These are phyloP conservation scores for Mellilla xanthometata DNA, from an alignment of 2,888 invertebrate genomes.

Conservation along the genomic window DNA sequence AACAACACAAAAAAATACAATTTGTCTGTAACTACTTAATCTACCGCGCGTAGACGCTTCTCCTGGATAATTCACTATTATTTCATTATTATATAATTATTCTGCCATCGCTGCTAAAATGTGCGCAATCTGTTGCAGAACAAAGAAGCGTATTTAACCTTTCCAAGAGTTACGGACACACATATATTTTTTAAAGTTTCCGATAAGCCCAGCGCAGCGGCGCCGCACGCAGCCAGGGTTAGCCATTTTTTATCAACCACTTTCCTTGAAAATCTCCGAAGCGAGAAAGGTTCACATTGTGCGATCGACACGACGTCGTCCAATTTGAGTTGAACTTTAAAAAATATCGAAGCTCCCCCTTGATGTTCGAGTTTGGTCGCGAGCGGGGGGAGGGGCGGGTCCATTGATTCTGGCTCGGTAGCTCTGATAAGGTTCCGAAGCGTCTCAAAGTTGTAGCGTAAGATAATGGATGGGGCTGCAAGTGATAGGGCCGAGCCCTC, in stretches of 20 bases:
- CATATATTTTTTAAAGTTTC: constrained; percentile 12
- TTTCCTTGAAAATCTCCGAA: constrained; percentile 34
- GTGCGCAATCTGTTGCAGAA: background rate
- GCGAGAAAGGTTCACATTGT: constrained; percentile 35
- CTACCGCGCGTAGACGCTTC: no score
- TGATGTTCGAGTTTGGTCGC: constrained; percentile 15
- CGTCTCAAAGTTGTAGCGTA: constrained; percentile 49
- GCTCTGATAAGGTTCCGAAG: constrained; percentile 47
- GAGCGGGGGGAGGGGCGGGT: constrained; percentile 26
- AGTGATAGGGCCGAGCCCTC: constrained; percentile 39
- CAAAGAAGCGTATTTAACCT: background rate
- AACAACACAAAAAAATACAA: constrained; percentile 2
- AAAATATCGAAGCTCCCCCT: constrained; percentile 19
- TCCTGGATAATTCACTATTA: no score
- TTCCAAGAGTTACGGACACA: background rate
- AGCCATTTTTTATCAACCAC: constrained; percentile 35
- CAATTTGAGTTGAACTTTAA: constrained; percentile 35
- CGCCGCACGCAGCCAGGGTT: constrained; percentile 23
- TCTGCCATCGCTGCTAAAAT: no score
- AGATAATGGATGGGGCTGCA: constrained; percentile 50
- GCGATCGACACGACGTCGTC: constrained; percentile 35
- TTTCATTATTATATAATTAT: no score
- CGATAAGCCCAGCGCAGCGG: constrained; percentile 18
- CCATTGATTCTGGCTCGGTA: constrained; percentile 39
- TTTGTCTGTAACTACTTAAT: background rate